phyloP scores from a whole-genome alignment of 2,888 invertebrate genomes.

The Cheilosia vulpina region DNA sequence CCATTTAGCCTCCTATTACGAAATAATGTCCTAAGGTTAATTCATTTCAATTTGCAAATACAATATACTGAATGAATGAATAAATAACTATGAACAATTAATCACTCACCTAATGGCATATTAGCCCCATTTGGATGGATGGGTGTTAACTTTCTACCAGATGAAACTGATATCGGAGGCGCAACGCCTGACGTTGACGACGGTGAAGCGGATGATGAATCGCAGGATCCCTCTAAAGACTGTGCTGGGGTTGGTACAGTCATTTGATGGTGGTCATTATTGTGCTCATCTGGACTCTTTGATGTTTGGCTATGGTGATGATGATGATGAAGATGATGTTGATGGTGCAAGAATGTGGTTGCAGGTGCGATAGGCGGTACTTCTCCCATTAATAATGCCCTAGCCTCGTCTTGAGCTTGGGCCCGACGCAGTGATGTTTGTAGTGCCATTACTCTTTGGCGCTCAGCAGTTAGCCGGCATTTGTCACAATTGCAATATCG shows the following conservation, averaged over 20 bases:
- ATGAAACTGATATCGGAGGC: slow-evolving; percentile 80
- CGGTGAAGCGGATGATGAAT: slow-evolving; percentile 87
- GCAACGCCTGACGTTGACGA: slow-evolving; percentile 84
- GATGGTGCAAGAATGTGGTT: slow-evolving; percentile 77
- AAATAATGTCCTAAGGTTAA: too few relatives aligned
- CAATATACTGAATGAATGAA: neutral
- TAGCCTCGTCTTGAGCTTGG: slow-evolving; percentile 92
- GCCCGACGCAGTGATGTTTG: slow-evolving; percentile 93
- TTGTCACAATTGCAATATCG: slow-evolving; percentile 93
- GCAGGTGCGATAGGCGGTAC: slow-evolving; percentile 83
- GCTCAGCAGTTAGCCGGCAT: slow-evolving; percentile 93
- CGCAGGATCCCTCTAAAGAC: slow-evolving; percentile 84
- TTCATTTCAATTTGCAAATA: neutral
- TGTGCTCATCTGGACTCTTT: slow-evolving; percentile 50
- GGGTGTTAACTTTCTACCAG: slow-evolving; percentile 83
- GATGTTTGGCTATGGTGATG: slow-evolving; percentile 83
- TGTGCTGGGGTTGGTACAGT: slow-evolving; percentile 83
- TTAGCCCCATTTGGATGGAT: slow-evolving; percentile 84
- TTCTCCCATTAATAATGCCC: slow-evolving; percentile 85
- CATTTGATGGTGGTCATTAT: slow-evolving; percentile 83
- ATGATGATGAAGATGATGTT: slow-evolving; percentile 82
- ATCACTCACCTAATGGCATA: slow-evolving; percentile 81
- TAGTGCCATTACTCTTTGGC: slow-evolving; percentile 94
- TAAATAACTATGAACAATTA: neutral
- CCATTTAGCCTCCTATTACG: too few relatives aligned